Evolutionary conservation across 1,140 invertebrate genomes (phyloP).

Genomic region (Ceratitis capitata): DNA sequence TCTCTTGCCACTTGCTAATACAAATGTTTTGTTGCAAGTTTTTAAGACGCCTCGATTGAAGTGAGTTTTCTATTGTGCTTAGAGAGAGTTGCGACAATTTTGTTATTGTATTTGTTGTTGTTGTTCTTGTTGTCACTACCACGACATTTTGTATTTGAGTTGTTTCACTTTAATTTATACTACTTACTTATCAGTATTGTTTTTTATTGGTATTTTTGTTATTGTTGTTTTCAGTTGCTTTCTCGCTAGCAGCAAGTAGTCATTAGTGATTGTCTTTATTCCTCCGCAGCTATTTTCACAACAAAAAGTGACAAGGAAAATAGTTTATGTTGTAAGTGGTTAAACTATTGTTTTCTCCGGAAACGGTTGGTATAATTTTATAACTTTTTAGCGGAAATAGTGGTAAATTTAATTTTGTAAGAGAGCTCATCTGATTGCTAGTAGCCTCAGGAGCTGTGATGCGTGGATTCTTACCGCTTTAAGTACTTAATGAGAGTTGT

Average conservation of each 20-base stretch:
- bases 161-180: background rate
- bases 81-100: conserved; percentile 2
- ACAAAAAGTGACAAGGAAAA: background rate
- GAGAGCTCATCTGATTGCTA: no score
- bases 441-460: no score
- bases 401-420: no score
- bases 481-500: no score
- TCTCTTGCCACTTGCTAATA: background rate
- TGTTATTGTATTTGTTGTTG: no score
- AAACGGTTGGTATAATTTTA: background rate
- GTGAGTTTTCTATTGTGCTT: conserved; percentile 1
- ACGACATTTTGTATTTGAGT: conserved; percentile 17
- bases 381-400: background rate
- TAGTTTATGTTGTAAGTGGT: background rate
- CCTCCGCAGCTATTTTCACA: background rate
- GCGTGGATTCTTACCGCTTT: no score
- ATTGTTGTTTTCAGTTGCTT: background rate
- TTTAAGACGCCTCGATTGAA: background rate
- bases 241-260: background rate
- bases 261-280: background rate
- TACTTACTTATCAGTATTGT: background rate
- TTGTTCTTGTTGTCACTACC: background rate
- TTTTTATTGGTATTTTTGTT: background rate
- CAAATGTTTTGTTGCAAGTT: background rate
- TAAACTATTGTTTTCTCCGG: background rate